Evolutionary conservation across 92 coral and sea anemone species (phyloP), one percentile per base, ranked within the genome.

Genomic region (Zoanthus sansibaricus): DNA sequence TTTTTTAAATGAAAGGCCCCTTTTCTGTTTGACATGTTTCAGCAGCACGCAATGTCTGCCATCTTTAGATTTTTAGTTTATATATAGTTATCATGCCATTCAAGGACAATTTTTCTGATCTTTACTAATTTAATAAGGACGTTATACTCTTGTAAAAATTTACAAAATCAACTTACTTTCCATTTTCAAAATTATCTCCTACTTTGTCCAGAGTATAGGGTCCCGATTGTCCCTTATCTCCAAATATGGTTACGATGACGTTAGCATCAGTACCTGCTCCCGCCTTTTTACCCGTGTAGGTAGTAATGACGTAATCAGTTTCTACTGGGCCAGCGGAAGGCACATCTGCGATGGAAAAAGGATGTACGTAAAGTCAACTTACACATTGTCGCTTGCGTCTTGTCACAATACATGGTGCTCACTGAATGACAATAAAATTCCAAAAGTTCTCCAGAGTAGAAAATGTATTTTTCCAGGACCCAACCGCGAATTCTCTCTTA

Each of bases 181-280:
- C 84, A 44, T 64, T 79, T 69, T 79, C 84, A 64, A 79, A 79
- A 61, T 62, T 64, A 31, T 79, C 56, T 55, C 84, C 84, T 45
- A 62, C 25, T 51, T 79, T 62, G 56, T 79, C 74, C 1, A 79
- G 44, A 1, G 20, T 79, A 56, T 79, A 52, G 1, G 84, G 84
- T 0, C 84, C 84, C 13, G 84, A 79, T 9, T 79, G 74, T 11
- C 84, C 84, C 15, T 64, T 49, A 3, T 79, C 73, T 25, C 84
- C 84, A 14, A 30, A 61, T 79, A 79, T 62, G 58, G 84, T 79
- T 2, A 79, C 84, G 58, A 79, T 62, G 42, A 79, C 84, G 46
- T 79, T 79, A 30, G 84, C 84, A 42, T 79, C 84, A 6, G 84
- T 79, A 9, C 84, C 84, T 44, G 84, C 84, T 21, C 84, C 74